Conservation (phyloP, 1,140 invertebrate genomes). For the Manduca sexta region DNA sequence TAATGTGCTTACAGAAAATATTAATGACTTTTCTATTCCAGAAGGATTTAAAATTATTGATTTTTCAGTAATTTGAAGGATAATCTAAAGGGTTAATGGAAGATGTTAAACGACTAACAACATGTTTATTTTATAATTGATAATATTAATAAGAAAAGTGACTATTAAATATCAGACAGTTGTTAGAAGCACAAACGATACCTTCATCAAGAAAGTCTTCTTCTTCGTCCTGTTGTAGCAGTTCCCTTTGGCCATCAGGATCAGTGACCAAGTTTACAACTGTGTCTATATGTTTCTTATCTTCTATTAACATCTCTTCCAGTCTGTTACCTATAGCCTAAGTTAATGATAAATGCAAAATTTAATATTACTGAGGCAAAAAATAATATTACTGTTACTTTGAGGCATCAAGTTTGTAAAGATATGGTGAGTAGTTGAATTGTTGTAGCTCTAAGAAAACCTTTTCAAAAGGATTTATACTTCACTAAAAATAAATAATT, state of each 20-base stretch:
- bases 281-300: slow-evolving; percentile 81
- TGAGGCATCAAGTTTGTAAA: not conserved
- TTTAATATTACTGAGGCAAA: not conserved
- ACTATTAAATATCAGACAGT: too few relatives aligned
- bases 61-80: too few relatives aligned
- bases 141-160: not conserved
- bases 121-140: not conserved
- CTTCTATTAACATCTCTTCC: slow-evolving; percentile 86
- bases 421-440: not conserved
- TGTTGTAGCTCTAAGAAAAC: too few relatives aligned
- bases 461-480: too few relatives aligned
- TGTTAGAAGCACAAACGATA: slow-evolving; percentile 35
- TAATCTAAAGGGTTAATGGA: too few relatives aligned
- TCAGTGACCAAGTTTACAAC: slow-evolving; percentile 83
- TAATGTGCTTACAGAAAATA: too few relatives aligned
- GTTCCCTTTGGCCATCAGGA: slow-evolving; percentile 87
- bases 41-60: too few relatives aligned
- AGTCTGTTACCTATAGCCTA: slow-evolving; percentile 85
- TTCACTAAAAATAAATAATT: not conserved
- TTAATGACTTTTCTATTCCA: too few relatives aligned
- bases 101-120: too few relatives aligned
- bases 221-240: slow-evolving; percentile 94
- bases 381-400: not conserved
- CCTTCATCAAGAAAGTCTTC: slow-evolving; percentile 99
- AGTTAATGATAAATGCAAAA: not conserved